These are phyloP conservation scores for Ennomos quercinarius DNA, from an alignment of 2,888 invertebrate species.

Conservation along the genomic window DNA sequence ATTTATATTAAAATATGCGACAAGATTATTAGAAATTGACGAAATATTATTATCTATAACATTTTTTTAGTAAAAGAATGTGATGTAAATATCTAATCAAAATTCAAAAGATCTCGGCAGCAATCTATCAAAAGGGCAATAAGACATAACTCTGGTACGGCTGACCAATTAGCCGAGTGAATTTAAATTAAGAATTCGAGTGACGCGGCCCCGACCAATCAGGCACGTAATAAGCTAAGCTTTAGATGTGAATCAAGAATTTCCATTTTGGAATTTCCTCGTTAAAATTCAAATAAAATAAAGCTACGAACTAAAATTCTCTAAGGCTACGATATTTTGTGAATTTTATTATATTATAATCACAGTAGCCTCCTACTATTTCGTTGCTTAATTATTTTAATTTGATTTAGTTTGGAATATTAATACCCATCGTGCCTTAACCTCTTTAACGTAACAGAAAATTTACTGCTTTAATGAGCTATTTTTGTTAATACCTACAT, in stretches of 20 bases:
- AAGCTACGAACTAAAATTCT: too few relatives aligned
- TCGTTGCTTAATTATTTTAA: not conserved
- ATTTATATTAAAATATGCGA: too few relatives aligned
- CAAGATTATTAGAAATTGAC: too few relatives aligned
- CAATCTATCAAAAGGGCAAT: conserved; percentile 55
- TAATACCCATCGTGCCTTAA: too few relatives aligned
- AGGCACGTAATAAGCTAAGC: conserved; percentile 54
- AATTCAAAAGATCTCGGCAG: conserved; percentile 19
- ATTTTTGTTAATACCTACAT: too few relatives aligned
- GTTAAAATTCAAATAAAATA: conserved; percentile 23
- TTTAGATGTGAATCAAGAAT: conserved; percentile 46
- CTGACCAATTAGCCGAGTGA: conserved; percentile 54
- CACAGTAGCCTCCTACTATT: not conserved
- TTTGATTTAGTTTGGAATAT: too few relatives aligned
- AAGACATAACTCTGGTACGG: conserved; percentile 42
- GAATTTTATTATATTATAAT: conserved; percentile 2
- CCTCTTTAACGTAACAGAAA: too few relatives aligned
- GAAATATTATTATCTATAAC: too few relatives aligned
- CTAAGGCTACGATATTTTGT: not conserved
- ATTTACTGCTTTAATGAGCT: too few relatives aligned
- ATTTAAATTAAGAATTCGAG: conserved; percentile 56
- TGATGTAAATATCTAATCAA: conserved; percentile 2
- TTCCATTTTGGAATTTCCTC: conserved; percentile 30
- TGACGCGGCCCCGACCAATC: conserved; percentile 48
- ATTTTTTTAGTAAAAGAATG: too few relatives aligned